Percentiles rank a stretch among this genome's conserved stretches.
Conservation (phyloP, 2,888 invertebrate species). For the Malthinus flaveolus region DNA sequence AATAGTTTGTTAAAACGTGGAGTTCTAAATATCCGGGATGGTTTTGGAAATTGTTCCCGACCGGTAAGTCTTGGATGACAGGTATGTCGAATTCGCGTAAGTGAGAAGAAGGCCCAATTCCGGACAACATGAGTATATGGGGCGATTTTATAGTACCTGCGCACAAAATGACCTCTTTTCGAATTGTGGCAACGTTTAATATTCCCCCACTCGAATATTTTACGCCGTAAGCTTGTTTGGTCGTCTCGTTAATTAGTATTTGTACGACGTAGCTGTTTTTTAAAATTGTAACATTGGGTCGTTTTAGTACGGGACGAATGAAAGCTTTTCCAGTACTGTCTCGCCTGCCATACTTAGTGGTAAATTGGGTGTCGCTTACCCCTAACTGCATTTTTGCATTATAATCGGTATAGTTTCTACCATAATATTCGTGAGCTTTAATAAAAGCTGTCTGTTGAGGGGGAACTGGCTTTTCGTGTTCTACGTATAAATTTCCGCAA, state of each 20-base stretch:
- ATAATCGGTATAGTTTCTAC: conserved; percentile 67
- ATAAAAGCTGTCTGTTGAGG: conserved; percentile 63
- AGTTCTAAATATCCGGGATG: conserved; percentile 37
- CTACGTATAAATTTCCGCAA: conserved; percentile 69
- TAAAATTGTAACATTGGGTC: conserved; percentile 62
- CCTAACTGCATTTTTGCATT: conserved; percentile 65
- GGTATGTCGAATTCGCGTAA: conserved; percentile 32
- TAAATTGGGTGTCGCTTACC: conserved; percentile 65
- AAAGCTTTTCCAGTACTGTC: conserved; percentile 64
- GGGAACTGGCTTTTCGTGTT: conserved; percentile 60
- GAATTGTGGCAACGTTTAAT: conserved; percentile 57
- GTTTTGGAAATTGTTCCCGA: conserved; percentile 37
- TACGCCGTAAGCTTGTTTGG: conserved; percentile 60
- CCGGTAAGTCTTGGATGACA: conserved; percentile 34
- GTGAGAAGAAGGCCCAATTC: conserved; percentile 39
- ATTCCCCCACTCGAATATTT: conserved; percentile 56
- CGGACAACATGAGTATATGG: conserved; percentile 40
- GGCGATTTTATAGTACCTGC: conserved; percentile 73
- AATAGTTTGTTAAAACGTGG: conserved; percentile 27
- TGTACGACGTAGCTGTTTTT: conserved; percentile 60
- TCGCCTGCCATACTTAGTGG: conserved; percentile 62
- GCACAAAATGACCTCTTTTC: conserved; percentile 71
- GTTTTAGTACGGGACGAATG: conserved; percentile 56
- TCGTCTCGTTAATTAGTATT: conserved; percentile 60
- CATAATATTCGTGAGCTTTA: conserved; percentile 66